phyloP scores from a whole-genome alignment of 2,797 vertebrate species.

The Pygocentrus nattereri region DNA sequence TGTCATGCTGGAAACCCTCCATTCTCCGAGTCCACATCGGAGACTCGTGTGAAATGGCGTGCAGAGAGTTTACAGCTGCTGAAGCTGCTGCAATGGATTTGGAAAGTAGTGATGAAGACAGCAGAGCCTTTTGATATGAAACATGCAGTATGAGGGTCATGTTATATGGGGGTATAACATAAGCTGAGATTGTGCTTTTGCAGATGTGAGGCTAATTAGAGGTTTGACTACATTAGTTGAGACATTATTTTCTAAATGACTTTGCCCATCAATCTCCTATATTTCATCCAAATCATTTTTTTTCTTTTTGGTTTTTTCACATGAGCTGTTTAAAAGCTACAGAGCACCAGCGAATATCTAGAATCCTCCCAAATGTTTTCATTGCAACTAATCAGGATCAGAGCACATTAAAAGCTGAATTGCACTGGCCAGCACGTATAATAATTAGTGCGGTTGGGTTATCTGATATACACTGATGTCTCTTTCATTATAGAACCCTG shows the following conservation, averaged over 20 bases:
- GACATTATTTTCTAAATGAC: background rate
- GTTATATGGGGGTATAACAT: too few relatives aligned
- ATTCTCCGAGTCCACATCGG: too few relatives aligned
- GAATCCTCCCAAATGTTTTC: background rate
- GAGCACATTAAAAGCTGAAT: background rate
- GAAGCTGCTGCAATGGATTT: too few relatives aligned
- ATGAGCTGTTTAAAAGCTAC: background rate
- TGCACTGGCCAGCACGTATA: background rate
- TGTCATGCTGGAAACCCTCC: too few relatives aligned
- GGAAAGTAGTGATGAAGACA: too few relatives aligned
- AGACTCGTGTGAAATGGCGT: too few relatives aligned
- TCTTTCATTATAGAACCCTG: constrained; percentile 8
- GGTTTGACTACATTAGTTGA: background rate
- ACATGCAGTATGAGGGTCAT: too few relatives aligned
- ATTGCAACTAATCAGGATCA: background rate
- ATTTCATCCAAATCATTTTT: background rate
- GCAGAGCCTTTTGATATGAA: too few relatives aligned
- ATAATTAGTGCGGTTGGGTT: background rate
- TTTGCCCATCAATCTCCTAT: background rate
- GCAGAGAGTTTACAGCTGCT: too few relatives aligned
- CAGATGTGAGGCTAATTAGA: background rate
- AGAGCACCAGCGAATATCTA: background rate
- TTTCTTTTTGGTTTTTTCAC: background rate
- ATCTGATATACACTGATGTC: constrained; percentile 4
- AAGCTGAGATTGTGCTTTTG: too few relatives aligned